Conservation (phyloP, 2,797 vertebrate species). For the Clarias laeviceps region DNA sequence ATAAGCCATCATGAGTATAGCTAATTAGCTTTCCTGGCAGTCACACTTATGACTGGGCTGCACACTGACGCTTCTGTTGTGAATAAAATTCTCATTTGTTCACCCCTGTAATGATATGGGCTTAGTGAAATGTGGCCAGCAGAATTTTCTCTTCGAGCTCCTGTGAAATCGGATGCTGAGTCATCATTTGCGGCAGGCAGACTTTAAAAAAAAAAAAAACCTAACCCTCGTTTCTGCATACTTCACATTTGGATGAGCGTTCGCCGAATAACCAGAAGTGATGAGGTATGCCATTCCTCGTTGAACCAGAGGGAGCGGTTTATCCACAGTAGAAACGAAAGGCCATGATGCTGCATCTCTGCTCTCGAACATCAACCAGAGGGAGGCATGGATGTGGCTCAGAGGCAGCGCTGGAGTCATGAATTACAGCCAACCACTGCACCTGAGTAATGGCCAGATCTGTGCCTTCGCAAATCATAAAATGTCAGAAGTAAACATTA, state of each 20-base stretch:
- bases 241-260: neutral
- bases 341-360: neutral
- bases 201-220: neutral
- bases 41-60: neutral
- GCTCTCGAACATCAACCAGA: neutral
- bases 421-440: constrained; percentile 29
- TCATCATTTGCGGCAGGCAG: neutral
- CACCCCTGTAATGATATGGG: neutral
- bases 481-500: constrained; percentile 46
- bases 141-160: neutral
- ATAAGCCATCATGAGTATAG: neutral
- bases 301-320: neutral
- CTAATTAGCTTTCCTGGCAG: neutral
- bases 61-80: neutral
- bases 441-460: constrained; percentile 37
- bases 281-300: neutral
- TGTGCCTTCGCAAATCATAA: constrained; percentile 48
- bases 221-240: neutral
- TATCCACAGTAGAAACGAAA: neutral
- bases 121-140: neutral
- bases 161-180: neutral
- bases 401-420: constrained; percentile 5
- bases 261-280: neutral
- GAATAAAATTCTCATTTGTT: neutral
- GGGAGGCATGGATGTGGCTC: constrained; percentile 5